Evolutionary conservation across 2,113 vertebrate species (phyloP), one percentile per base, ranked within the genome.

Genomic region (Oreochromis tanganicae): DNA sequence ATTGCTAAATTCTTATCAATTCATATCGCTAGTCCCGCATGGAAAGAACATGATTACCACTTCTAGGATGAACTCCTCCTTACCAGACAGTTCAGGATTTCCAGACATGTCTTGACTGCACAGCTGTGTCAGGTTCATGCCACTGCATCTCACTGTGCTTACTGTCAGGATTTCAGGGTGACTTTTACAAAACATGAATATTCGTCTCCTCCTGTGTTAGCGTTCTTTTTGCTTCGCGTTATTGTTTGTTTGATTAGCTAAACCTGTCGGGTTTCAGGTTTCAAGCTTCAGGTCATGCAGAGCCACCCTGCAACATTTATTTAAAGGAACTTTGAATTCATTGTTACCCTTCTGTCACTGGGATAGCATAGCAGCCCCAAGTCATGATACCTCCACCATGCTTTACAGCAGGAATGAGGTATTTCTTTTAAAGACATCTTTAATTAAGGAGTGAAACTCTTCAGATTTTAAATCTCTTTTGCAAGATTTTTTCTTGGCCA

Each of bases 1-100:
- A 61, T 61, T 34, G 29, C 16, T 34, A 34, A 61, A 61, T 61
- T 34, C 16, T 3, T 61, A 61, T 34, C 29, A 0, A 3, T 19
- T 34, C 57, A 61, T 29, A 10, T 61, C 16, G 5, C 29, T 61
- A 0, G 57, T 34, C 16, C 29, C 0, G 0, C 57, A 34, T 61
- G 29, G 57, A 34, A 61, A 61, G 29, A 8, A 34, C 57, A 34
- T 61, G 14, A 61, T 61, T 34, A 32, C 57, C 27, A 32, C 57
- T 32, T 61, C 14, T 61, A 0, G 0, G 5, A 59, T 59, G 56
- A 59, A 29, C 56, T 59, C 13, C 32, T 36, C 38, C 3, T 36
- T 63, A 34, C 32, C 59, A 63, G 32, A 68, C 63, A 21, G 34
- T 68, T 41, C 59, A 63, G 3, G 59, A 32, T 61, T 61, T 61